Percentiles rank a stretch among this genome's conserved stretches.
These are phyloP conservation scores for Cyrtorhinus lividipennis DNA, from an alignment of 1,140 invertebrate genomes.

Conservation along the genomic window DNA sequence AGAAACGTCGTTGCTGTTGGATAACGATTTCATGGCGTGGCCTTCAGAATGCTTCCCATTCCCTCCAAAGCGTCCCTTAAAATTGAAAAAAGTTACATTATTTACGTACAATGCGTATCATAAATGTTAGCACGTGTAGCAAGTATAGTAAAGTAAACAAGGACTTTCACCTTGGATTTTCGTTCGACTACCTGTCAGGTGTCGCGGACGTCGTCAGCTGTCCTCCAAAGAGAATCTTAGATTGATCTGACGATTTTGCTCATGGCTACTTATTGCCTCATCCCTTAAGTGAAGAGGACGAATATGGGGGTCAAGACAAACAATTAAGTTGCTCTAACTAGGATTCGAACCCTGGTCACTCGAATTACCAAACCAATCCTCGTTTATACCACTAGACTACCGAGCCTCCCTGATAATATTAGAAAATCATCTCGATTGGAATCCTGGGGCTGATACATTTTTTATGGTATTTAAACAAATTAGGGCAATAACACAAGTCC, in stretches of 20 bases:
- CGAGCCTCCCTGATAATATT: too few species aligned
- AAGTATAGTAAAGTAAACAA: background rate
- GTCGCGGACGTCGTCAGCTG: background rate
- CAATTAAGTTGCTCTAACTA: too few species aligned
- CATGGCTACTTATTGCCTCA: too few species aligned
- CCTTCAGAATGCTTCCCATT: conserved; percentile 15
- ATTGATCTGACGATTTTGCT: background rate
- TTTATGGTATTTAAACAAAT: too few species aligned
- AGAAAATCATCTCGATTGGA: too few species aligned
- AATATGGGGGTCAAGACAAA: too few species aligned
- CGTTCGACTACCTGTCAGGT: background rate
- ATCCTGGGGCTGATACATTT: too few species aligned
- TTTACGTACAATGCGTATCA: background rate
- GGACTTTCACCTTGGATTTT: background rate
- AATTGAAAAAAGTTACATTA: background rate
- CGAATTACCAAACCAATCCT: too few species aligned
- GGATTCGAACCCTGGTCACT: too few species aligned
- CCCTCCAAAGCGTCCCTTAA: conserved; percentile 19
- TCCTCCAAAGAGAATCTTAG: background rate
- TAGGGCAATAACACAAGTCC: too few species aligned
- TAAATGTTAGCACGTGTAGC: background rate
- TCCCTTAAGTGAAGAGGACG: too few species aligned
- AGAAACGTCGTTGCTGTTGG: background rate
- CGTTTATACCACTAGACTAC: too few species aligned
- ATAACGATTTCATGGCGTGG: background rate